A percentile compares a stretch with the other conserved stretches of the same genome.
These are phyloP conservation scores for Rhincodon typus DNA, from an alignment of 2,797 vertebrate species.

Conservation along the genomic window DNA sequence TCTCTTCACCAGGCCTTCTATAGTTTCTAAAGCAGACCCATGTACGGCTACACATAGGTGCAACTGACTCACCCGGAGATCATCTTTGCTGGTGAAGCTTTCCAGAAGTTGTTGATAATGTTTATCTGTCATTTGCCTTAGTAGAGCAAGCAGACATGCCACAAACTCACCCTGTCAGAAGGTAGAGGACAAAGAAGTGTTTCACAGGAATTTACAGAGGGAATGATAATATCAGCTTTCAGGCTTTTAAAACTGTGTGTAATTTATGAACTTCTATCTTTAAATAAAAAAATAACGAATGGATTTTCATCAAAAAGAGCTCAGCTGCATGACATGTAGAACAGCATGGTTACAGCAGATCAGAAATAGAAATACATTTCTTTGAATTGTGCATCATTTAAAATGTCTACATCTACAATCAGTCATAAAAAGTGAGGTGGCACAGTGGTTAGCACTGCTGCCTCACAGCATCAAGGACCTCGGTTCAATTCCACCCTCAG, in stretches of 20 bases:
- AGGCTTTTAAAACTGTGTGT: neutral
- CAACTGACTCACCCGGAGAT: conserved; percentile 75
- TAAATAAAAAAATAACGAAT: neutral
- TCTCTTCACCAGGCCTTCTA: too few species aligned
- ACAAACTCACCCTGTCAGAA: conserved; percentile 98
- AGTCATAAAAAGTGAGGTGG: neutral
- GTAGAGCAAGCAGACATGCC: conserved; percentile 81
- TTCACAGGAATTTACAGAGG: neutral
- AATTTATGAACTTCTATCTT: neutral
- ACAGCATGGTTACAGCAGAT: neutral
- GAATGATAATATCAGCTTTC: neutral
- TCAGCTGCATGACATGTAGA: neutral
- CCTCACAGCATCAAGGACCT: too few species aligned
- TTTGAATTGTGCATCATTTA: too few species aligned
- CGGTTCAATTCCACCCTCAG: too few species aligned
- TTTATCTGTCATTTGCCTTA: conserved; percentile 92
- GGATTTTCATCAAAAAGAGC: neutral
- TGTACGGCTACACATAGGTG: conserved; percentile 22
- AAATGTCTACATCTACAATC: neutral
- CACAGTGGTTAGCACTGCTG: too few species aligned
- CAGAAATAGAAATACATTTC: neutral
- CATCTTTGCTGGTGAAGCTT: conserved; percentile 83
- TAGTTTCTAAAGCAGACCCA: too few species aligned
- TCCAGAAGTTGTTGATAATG: conserved; percentile 95
- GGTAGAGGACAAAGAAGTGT: too few species aligned